These are phyloP conservation scores for Panzeria rudis DNA, from an alignment of 2,888 invertebrate species.

Conservation along the genomic window DNA sequence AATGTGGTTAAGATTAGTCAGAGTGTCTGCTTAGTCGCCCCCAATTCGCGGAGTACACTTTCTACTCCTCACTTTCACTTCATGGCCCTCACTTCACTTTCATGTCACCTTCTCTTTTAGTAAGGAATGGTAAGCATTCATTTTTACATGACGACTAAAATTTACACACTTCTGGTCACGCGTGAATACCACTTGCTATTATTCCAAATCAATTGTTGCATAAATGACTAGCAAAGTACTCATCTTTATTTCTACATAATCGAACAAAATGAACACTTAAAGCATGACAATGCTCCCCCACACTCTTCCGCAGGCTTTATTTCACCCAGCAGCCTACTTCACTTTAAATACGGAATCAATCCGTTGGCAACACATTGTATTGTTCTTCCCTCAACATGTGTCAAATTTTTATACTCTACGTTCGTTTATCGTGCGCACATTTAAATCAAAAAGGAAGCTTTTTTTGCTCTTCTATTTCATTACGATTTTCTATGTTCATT, in stretches of 20 bases:
- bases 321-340: neutral
- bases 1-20: neutral
- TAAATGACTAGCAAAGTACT: neutral
- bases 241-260: neutral
- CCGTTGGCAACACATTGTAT: constrained; percentile 38
- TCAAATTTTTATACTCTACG: constrained; percentile 26
- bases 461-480: neutral
- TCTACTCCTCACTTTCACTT: too few relatives aligned
- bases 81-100: neutral
- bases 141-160: too few relatives aligned
- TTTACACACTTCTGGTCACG: neutral
- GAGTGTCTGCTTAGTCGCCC: too few relatives aligned
- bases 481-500: constrained; percentile 44
- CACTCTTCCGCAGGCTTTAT: neutral
- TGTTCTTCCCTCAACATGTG: constrained; percentile 53
- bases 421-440: neutral
- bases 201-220: neutral
- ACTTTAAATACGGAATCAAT: constrained; percentile 23
- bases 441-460: constrained; percentile 1
- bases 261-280: constrained; percentile 11
- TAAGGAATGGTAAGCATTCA: too few relatives aligned
- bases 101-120: neutral
- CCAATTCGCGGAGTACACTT: too few relatives aligned
- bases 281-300: neutral
- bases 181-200: neutral